These are phyloP conservation scores for Galeruca laticollis DNA, from an alignment of 2,888 invertebrate species.

Conservation along the genomic window DNA sequence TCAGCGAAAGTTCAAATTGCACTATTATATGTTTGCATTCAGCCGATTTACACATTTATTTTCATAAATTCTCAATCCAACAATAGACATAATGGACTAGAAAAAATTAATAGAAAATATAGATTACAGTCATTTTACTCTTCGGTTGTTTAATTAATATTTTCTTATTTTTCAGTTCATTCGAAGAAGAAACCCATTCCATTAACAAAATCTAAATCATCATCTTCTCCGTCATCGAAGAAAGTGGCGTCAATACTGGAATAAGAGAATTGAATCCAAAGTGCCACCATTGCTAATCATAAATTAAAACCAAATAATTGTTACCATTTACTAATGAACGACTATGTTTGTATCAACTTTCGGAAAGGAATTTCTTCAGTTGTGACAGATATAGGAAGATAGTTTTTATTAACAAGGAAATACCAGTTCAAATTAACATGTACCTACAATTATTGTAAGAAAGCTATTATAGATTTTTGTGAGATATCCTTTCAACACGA, in stretches of 20 bases:
- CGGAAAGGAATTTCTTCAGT: neutral
- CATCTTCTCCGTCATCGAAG: constrained; percentile 44
- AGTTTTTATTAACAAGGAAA: neutral
- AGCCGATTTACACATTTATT: too few species aligned
- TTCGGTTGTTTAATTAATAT: constrained; percentile 15
- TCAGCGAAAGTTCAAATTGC: too few species aligned
- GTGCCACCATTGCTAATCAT: neutral
- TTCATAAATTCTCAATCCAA: too few species aligned
- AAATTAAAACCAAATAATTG: neutral
- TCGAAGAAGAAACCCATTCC: constrained; percentile 52
- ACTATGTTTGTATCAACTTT: neutral
- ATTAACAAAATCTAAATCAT: constrained; percentile 42
- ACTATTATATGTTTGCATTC: too few species aligned
- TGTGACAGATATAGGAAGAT: neutral
- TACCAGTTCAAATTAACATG: neutral
- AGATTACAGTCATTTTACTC: neutral
- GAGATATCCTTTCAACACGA: neutral
- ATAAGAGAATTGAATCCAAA: constrained; percentile 30
- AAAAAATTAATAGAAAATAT: too few species aligned
- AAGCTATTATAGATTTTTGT: neutral
- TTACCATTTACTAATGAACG: constrained; percentile 4
- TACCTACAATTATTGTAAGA: neutral
- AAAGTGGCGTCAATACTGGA: constrained; percentile 48
- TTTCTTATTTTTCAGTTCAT: constrained; percentile 51
- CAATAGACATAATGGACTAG: too few species aligned